Evolutionary conservation across 2,888 invertebrate species (phyloP), one percentile per base, ranked within the genome.

Genomic region (Entomobrya proxima): DNA sequence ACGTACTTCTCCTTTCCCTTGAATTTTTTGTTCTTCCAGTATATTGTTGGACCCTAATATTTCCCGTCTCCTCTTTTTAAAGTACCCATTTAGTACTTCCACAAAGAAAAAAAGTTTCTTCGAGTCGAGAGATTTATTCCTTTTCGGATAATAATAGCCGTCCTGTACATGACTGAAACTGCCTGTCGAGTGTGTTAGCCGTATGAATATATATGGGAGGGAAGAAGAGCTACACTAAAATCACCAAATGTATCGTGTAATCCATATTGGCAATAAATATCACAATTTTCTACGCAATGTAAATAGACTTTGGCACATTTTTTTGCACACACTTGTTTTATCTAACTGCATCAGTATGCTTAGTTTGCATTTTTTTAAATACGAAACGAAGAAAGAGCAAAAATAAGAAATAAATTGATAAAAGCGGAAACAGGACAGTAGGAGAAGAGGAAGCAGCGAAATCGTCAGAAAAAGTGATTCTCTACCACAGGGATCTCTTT

Each of bases 161-260:
- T 11, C 13, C 18, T 55, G 13, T 32, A 37, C 58, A 58, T 37
- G 7, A 24, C 27, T 27, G 44, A 47, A 74, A 74, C 72, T 74
- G 30, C 15, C 30, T 74, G 72, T 50, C 27, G 50, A 13, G 15
- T 50, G 4, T 13, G n/a, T 37, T 40, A 37, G 27, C 21, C 21
- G 37, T 40, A 40, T 67, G 32, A 72, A 72, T 72, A 18, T 7
- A 27, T 27, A 72, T 50, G 50, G 18, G 2, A 72, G 30, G 6
- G 18, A 72, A 15, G 32, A 35, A 37, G 30, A 47, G 21, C n/a
- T 30, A 30, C 15, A 30, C 32, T 40, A 7, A 30, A n/a, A 47
- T n/a, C 30, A 72, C 47, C 72, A 50, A 50, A 13, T 72, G 72
- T n/a, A 40, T 72, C 72, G 32, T 72, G 30, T 72, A 32, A 72